Conservation (phyloP, 2,113 vertebrate genomes). For the Heterotilapia buettikoferi region DNA sequence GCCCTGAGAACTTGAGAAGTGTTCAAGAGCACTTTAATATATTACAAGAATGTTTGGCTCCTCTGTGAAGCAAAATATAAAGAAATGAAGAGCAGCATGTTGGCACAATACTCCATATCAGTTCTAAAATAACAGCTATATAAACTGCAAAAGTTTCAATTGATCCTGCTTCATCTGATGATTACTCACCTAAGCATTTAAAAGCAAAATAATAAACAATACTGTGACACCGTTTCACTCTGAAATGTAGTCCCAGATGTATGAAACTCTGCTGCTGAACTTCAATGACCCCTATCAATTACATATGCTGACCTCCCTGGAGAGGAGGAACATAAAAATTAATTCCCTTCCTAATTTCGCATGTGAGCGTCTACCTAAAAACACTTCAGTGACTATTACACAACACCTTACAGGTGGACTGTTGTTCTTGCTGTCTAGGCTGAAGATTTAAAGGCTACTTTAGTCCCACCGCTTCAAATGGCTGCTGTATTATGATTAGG, state of each 20-base stretch:
- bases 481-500: conserved; percentile 48
- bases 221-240: not conserved
- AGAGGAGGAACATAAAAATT: conserved; percentile 1
- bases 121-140: not conserved
- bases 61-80: not conserved
- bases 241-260: not conserved
- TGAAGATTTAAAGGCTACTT: not conserved
- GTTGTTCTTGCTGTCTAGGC: not conserved
- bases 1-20: not conserved
- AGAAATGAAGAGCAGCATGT: not conserved
- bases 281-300: not conserved
- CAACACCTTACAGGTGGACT: not conserved
- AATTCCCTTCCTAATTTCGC: not conserved
- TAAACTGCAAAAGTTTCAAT: not conserved
- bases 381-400: not conserved
- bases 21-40: not conserved
- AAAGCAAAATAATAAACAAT: not conserved
- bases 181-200: not conserved
- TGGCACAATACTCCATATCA: not conserved
- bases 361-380: not conserved
- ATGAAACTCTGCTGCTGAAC: not conserved
- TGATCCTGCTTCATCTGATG: not conserved
- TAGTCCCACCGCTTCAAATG: conserved; percentile 18
- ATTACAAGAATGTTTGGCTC: not conserved
- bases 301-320: not conserved